Conservation (phyloP, 2,888 invertebrate genomes). For the Neuroscelio doddi region DNA sequence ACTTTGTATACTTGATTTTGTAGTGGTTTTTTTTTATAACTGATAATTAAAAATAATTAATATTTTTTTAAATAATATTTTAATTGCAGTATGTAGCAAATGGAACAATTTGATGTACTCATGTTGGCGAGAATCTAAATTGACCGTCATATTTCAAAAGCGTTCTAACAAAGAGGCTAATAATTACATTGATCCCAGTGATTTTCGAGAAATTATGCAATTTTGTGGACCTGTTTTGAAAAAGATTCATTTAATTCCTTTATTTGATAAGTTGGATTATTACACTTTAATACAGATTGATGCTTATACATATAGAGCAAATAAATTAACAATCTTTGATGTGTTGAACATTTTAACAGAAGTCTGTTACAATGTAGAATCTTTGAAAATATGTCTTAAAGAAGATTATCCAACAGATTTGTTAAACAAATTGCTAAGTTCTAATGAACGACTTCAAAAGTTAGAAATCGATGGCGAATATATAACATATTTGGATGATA, state of each 20-base stretch:
- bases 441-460: slow-evolving; percentile 11
- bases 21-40: slow-evolving; percentile 41
- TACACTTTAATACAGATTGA: slow-evolving; percentile 15
- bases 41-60: too few relatives aligned
- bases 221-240: slow-evolving; percentile 11
- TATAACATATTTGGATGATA: slow-evolving; percentile 8
- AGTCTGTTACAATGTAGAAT: slow-evolving; percentile 13
- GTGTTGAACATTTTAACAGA: slow-evolving; percentile 18
- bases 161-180: slow-evolving; percentile 7
- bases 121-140: slow-evolving; percentile 45
- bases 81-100: slow-evolving; percentile 17
- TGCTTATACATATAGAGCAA: slow-evolving; percentile 16
- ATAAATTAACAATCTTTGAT: slow-evolving; percentile 16
- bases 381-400: slow-evolving; percentile 18
- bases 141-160: slow-evolving; percentile 10
- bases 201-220: slow-evolving; percentile 18
- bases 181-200: slow-evolving; percentile 1
- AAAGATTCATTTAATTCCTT: slow-evolving; percentile 14
- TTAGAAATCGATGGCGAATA: slow-evolving; percentile 29
- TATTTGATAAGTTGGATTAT: slow-evolving; percentile 6
- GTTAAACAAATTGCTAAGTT: slow-evolving; percentile 13
- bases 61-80: too few relatives aligned
- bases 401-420: neutral
- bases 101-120: slow-evolving; percentile 28
- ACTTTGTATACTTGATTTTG: slow-evolving; percentile 54